Evolutionary conservation across 2,888 invertebrate species (phyloP), one percentile per base, ranked within the genome.

Genomic region (Coenonympha glycerion): DNA sequence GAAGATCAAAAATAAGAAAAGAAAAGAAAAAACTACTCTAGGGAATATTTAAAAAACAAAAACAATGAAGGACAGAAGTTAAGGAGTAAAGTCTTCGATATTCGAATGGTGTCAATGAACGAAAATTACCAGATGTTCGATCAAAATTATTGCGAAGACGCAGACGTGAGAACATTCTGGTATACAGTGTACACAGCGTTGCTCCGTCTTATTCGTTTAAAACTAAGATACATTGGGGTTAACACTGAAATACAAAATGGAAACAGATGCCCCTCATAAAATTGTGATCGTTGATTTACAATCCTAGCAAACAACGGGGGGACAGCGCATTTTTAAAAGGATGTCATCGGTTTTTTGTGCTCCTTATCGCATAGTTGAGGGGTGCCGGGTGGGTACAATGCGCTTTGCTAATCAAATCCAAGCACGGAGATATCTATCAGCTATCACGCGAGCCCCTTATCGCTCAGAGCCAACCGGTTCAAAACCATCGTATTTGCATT

Each of bases 401-500:
- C 53, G 41, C 46, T 52, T 52, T 39, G 52, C 47, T 48, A 50
- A 53, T 53, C 50, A 48, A 44, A 47, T 40, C 57, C 57, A 56
- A 30, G 47, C 49, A 31, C 45, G 45, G 40, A 55, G 54, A 61
- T 57, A 57, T 58, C 56, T 62, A 61, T 61, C 55, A 55, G 56
- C 56, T 56, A 60, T 57, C 56, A 56, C 49, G 50, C 55, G 44
- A 48, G 55, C 52, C 55, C 68, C 55, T 59, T 63, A 62, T 63
- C 63, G 51, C 53, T 58, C n/a, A 54, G 49, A 58, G 47, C 59
- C 59, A 47, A 79, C 80, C 75, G 77, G 79, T 79, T 72, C 68
- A 51, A 52, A 66, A 66, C 63, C 60, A 59, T 57, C 54, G 65
- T 72, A 73, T 77, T 75, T 76, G 69, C 73, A 76, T 76, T 72